A percentile compares a stretch with the other conserved stretches of the same genome.
These are phyloP conservation scores for Adelognathus sp. DNA, from an alignment of 2,888 invertebrate species.

Conservation along the genomic window DNA sequence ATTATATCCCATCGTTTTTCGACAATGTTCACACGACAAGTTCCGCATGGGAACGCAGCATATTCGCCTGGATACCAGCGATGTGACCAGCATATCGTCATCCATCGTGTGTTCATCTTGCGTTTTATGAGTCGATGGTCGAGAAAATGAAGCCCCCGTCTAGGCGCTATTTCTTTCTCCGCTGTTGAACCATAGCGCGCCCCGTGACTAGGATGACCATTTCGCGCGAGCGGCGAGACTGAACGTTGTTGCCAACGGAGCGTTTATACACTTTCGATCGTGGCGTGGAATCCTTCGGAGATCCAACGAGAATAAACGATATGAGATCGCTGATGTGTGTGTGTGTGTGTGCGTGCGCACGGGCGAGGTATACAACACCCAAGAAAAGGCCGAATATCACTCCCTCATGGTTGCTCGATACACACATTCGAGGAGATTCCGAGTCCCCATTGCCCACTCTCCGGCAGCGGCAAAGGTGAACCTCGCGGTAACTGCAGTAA, in stretches of 20 bases:
- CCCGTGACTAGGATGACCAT: neutral
- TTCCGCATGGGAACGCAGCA: neutral
- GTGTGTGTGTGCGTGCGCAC: neutral
- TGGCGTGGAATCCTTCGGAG: neutral
- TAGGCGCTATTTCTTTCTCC: conserved; percentile 17
- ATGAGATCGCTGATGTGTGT: conserved; percentile 3
- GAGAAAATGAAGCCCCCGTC: conserved; percentile 19
- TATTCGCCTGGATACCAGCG: neutral
- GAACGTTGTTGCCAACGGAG: neutral
- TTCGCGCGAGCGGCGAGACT: conserved; percentile 1
- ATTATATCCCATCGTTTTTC: too few relatives aligned
- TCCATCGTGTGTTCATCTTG: conserved; percentile 19
- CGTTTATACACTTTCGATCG: conserved; percentile 16
- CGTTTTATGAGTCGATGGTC: conserved; percentile 19
- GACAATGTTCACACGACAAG: neutral
- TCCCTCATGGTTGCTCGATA: conserved; percentile 9
- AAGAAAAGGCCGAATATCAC: conserved; percentile 22
- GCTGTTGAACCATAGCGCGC: neutral
- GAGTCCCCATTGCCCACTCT: neutral
- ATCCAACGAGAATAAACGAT: conserved; percentile 3
- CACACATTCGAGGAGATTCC: neutral
- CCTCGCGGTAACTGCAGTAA: conserved; percentile 35
- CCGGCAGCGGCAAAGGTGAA: neutral
- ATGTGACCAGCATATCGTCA: conserved; percentile 27
- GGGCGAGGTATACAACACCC: neutral